Conservation (phyloP, 30 jellyfish, hydroid and myxozoan species). For the Aurelia aurita complex sp. Pacific region DNA sequence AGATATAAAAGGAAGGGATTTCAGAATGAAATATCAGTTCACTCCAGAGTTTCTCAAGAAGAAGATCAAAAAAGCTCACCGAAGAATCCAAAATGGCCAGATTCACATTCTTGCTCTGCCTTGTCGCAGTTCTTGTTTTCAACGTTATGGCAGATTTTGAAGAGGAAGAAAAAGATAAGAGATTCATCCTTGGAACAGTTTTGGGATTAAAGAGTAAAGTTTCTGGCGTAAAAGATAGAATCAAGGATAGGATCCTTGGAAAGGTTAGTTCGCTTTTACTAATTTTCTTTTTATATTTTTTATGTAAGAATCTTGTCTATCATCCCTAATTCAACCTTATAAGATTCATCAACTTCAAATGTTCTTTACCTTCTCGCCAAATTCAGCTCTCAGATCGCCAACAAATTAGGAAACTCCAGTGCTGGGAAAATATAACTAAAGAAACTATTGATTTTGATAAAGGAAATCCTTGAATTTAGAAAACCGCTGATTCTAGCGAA, state of each 20-base stretch:
- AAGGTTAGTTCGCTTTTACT: constrained; percentile 21
- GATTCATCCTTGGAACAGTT: constrained; percentile 24
- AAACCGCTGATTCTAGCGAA: too few species aligned
- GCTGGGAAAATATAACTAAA: too few species aligned
- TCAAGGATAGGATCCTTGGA: constrained; percentile 41
- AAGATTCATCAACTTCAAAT: too few species aligned
- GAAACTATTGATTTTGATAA: too few species aligned
- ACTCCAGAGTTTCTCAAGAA: not conserved
- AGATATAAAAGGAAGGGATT: not conserved
- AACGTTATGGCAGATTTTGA: not conserved
- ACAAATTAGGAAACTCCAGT: too few species aligned
- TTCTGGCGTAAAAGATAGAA: not conserved
- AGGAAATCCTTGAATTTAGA: too few species aligned
- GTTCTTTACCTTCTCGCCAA: too few species aligned
- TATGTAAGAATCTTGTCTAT: not conserved
- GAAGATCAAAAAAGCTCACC: not conserved
- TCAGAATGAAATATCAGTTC: not conserved
- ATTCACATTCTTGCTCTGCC: constrained; percentile 6
- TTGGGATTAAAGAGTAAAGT: too few species aligned
- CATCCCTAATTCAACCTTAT: not conserved
- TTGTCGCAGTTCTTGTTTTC: constrained; percentile 14
- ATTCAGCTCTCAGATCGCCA: too few species aligned
- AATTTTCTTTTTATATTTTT: not conserved
- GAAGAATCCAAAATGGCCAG: constrained; percentile 46
- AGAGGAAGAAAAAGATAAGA: constrained; percentile 29